Base-by-base conservation (phyloP, 2,113 vertebrate species). In the Corythaixoides concolor region DNA sequence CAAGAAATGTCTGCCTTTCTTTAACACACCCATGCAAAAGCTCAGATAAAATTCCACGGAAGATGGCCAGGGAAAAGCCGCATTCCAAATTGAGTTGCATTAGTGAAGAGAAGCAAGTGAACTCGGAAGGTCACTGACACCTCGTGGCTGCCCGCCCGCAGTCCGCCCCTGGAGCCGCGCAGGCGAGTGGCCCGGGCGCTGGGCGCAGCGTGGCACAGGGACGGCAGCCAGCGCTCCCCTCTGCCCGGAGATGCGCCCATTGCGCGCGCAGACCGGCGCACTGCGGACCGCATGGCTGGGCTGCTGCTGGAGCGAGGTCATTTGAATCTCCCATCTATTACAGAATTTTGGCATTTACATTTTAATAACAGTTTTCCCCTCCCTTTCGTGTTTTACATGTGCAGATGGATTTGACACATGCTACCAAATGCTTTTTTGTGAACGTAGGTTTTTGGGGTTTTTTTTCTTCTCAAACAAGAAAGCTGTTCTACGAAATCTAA, bases 361-460 rank as follows among this genome's bases (percentile, higher is more conserved):
- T 80, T 66, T 60, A 85, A 60, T 67, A 64, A 62, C 45, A 52
- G 66, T 75, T 76, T 85, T 53, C 64, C 43, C 73, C 72, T 93
- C 68, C 68, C 47, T 49, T 62, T 11, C 63, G 8, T n/a, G 67
- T 76, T 85, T 69, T 20, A 45, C 58, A 24, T 16, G 50, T 90
- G 79, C 95, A 94, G 94, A 88, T 88, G 79, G 94, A 22, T 76
- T 52, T 83, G 67, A 82, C 88, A 96, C 82, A 33, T 24, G 79
- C 72, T 80, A 62, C 70, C 76, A 81, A 94, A 62, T 28, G 76
- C 19, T 75, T 90, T 87, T 87, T 80, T 77, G 26, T 80, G 35
- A 66, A 77, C 56, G 19, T 41, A 64, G 15, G 33, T 2, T 64
- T 89, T 68, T 8, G 27, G 26, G 26, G 23, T 15, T 59, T 80